phyloP scores from a whole-genome alignment of 1,140 invertebrate genomes.

The Macrotrachela quadricornifera region DNA sequence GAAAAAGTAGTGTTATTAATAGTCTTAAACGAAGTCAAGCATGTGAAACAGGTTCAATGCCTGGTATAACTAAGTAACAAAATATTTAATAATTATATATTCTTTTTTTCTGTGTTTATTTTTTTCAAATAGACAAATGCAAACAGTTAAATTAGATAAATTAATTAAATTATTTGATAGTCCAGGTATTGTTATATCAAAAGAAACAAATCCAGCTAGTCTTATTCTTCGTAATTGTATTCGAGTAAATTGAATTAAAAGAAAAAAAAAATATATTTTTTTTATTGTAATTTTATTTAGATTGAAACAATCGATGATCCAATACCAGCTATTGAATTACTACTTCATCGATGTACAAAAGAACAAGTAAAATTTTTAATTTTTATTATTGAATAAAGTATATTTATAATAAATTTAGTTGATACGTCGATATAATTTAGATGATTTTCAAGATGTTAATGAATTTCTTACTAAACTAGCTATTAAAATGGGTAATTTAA shows the following conservation, averaged over 20 bases:
- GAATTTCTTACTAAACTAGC: conserved; percentile 70
- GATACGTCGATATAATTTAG: conserved; percentile 36
- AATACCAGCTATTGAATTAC: conserved; percentile 56
- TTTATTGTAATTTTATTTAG: conserved; percentile 11
- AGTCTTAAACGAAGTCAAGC: conserved; percentile 75
- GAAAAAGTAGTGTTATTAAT: conserved; percentile 98
- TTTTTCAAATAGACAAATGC: conserved; percentile 46
- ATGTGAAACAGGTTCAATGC: conserved; percentile 74
- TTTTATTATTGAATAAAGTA: too few species aligned
- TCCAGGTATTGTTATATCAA: conserved; percentile 68
- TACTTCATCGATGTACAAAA: conserved; percentile 62
- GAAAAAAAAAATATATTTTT: not conserved
- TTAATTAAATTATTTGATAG: conserved; percentile 86
- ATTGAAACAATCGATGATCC: conserved; percentile 62
- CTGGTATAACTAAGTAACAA: conserved; percentile 54
- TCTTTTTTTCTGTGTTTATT: too few species aligned
- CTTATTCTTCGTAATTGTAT: conserved; percentile 72
- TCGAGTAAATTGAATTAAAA: conserved; percentile 30
- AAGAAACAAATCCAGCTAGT: conserved; percentile 40
- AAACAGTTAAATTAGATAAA: conserved; percentile 75
- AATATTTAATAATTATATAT: not conserved
- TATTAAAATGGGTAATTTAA: conserved; percentile 55
- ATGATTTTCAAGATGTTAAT: conserved; percentile 23
- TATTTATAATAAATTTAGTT: conserved; percentile 18
- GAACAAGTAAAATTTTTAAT: not conserved